These are phyloP conservation scores for Cryptoblepharus egeriae DNA, from an alignment of 2,797 vertebrate species.

Conservation along the genomic window DNA sequence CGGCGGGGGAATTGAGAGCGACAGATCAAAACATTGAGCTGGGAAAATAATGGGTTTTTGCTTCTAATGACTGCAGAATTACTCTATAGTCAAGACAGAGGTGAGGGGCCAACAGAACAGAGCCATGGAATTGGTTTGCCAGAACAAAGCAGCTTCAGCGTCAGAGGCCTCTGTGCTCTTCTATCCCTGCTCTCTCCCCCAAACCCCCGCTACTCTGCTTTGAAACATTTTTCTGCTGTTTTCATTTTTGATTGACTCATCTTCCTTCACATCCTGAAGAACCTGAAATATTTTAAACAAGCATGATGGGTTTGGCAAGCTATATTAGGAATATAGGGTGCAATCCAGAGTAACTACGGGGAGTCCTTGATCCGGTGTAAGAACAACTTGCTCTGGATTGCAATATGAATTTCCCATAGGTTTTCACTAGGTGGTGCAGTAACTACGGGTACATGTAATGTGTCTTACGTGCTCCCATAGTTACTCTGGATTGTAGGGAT, in stretches of 20 bases:
- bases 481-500: no score
- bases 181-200: no score
- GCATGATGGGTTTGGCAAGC: neutral
- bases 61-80: conserved; percentile 9
- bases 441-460: no score
- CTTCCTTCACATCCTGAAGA: neutral
- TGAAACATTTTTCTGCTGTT: neutral
- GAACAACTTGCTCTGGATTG: no score
- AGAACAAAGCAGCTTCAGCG: neutral
- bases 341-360: no score
- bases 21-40: conserved; percentile 2
- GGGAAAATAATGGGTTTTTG: conserved; percentile 18
- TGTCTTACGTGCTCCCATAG: no score
- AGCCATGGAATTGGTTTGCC: neutral
- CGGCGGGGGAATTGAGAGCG: neutral
- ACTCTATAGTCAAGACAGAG: neutral
- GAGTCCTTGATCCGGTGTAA: no score
- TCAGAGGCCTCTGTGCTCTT: neutral
- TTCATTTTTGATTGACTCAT: neutral
- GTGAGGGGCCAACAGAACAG: neutral
- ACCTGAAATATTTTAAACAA: neutral
- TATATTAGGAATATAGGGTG: neutral
- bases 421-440: no score
- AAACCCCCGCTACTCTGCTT: neutral
- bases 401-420: no score